A percentile compares a stretch with the other conserved stretches of the same genome.
phyloP scores from a whole-genome alignment of 1,140 invertebrate genomes.

The Frieseomelitta varia region DNA sequence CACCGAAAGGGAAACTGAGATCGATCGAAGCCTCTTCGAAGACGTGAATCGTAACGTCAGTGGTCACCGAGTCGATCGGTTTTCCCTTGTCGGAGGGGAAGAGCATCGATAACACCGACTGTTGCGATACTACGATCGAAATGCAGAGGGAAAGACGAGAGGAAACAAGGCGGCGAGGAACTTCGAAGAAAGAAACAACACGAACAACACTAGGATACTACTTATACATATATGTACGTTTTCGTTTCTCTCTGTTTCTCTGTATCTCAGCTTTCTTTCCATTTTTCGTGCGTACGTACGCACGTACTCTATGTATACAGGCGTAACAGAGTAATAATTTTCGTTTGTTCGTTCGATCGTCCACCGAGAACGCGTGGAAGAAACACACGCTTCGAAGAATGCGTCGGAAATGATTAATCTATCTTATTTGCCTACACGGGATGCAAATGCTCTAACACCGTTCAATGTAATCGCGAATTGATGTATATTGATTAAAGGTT shows the following conservation, averaged over 20 bases:
- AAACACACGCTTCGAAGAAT: constrained; percentile 29
- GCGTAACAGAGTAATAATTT: constrained; percentile 7
- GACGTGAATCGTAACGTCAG: not conserved
- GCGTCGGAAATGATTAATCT: constrained; percentile 39
- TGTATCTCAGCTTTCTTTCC: constrained; percentile 28
- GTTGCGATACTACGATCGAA: constrained; percentile 19
- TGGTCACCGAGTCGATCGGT: constrained; percentile 10
- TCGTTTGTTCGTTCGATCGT: constrained; percentile 31
- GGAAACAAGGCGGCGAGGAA: constrained; percentile 31
- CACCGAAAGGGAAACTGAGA: constrained; percentile 16
- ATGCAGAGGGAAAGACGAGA: constrained; percentile 55
- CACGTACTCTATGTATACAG: not conserved
- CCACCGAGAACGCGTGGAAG: constrained; percentile 15
- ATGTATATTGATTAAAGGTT: constrained; percentile 78
- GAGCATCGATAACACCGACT: constrained; percentile 20
- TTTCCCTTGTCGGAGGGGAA: not conserved
- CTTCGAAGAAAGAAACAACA: constrained; percentile 8
- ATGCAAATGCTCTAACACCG: constrained; percentile 67
- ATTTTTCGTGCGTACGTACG: constrained; percentile 6
- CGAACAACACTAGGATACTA: not conserved
- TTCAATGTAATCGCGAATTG: constrained; percentile 79
- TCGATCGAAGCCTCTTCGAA: not conserved
- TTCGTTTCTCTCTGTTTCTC: not conserved
- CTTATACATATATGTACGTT: not conserved
- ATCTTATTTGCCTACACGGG: constrained; percentile 60